Percentiles rank a stretch among this genome's conserved stretches.
Conservation (phyloP, 1,140 invertebrate genomes). For the Plodia interpunctella region DNA sequence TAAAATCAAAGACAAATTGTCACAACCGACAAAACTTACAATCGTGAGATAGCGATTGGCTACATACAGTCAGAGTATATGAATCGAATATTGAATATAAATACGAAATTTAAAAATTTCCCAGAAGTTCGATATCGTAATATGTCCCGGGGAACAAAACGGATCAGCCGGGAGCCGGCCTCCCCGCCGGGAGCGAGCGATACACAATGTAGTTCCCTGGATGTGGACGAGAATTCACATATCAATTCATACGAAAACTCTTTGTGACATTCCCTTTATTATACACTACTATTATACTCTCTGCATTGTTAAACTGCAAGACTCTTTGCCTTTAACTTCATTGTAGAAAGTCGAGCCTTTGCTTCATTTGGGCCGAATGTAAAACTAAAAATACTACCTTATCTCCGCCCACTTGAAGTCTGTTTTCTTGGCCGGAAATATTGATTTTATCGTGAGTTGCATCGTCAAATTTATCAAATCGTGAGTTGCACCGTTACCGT, state of each 20-base stretch:
- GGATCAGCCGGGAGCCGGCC: conserved; percentile 46
- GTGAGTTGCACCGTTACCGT: no score
- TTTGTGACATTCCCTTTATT: neutral
- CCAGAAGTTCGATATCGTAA: conserved; percentile 12
- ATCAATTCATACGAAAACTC: neutral
- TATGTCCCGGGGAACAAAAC: conserved; percentile 29
- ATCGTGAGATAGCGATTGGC: no score
- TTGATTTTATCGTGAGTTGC: no score
- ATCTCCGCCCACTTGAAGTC: no score
- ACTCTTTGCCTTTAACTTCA: neutral
- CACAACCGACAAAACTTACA: no score
- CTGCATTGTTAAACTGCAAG: neutral
- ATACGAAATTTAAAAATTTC: conserved; percentile 13
- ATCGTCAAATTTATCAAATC: no score
- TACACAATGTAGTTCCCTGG: neutral
- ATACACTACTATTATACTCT: neutral
- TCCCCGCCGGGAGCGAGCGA: neutral
- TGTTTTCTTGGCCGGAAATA: no score
- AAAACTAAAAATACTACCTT: no score
- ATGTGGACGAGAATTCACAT: neutral
- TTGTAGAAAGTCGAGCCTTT: no score
- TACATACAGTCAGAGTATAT: no score
- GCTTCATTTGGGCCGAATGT: no score
- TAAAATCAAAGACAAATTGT: no score
- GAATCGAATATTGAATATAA: conserved; percentile 8